A percentile compares a stretch with the other conserved stretches of the same genome.
phyloP scores from a whole-genome alignment of 2,797 vertebrate species.

The Hydrolagus colliei region DNA sequence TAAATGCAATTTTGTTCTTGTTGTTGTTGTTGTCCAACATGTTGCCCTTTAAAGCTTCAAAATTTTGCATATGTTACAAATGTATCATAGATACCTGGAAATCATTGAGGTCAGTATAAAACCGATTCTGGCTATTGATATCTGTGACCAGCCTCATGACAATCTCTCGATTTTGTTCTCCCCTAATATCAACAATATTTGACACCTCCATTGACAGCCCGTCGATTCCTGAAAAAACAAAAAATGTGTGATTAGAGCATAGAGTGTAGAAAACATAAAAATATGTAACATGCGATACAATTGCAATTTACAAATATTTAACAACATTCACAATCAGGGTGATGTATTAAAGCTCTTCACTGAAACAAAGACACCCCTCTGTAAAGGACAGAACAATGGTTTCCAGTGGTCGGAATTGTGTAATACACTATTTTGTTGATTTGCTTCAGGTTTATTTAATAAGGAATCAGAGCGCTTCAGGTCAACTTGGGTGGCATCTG shows the following conservation, averaged over 20 bases:
- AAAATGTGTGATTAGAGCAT: background rate
- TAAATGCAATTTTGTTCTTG: too few species aligned
- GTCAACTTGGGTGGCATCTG: too few species aligned
- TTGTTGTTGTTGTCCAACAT: too few species aligned
- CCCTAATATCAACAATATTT: constrained; percentile 81
- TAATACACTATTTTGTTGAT: too few species aligned
- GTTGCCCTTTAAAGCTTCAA: background rate
- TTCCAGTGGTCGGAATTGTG: too few species aligned
- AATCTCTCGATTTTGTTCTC: constrained; percentile 77
- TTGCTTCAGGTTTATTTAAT: too few species aligned
- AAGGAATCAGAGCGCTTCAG: too few species aligned
- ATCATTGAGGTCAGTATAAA: constrained; percentile 82
- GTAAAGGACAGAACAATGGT: too few species aligned
- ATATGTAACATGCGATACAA: background rate
- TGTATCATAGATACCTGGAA: constrained; percentile 67
- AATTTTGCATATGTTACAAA: constrained; percentile 3
- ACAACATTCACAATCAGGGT: too few species aligned
- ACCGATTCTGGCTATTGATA: constrained; percentile 67
- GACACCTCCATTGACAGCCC: constrained; percentile 73
- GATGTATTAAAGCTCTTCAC: too few species aligned
- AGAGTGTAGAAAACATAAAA: constrained; percentile 29
- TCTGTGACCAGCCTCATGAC: constrained; percentile 76
- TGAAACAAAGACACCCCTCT: too few species aligned
- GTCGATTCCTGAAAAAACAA: constrained; percentile 65
- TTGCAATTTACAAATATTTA: too few species aligned